Conservation (phyloP, 2,797 vertebrate species). For the Dermochelys coriacea region DNA sequence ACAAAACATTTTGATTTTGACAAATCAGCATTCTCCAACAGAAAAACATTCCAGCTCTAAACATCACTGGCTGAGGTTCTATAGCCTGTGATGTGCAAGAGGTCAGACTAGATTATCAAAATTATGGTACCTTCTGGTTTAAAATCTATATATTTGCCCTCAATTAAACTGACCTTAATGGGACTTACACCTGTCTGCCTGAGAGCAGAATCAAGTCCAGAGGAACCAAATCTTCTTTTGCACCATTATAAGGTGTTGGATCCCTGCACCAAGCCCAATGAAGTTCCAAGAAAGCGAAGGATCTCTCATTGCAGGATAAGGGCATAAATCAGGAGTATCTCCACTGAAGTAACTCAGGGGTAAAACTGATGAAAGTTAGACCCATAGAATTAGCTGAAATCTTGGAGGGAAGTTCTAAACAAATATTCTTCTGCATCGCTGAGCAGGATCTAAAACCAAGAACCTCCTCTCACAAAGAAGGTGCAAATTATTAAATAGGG, state of each 20-base stretch:
- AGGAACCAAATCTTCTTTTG: background rate
- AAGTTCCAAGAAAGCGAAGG: background rate
- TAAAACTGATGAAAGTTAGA: background rate
- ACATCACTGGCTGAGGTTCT: background rate
- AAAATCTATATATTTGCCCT: background rate
- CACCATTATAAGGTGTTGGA: background rate
- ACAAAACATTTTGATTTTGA: background rate
- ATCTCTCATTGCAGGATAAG: background rate
- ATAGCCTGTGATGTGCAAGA: background rate
- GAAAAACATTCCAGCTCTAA: background rate
- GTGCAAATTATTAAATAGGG: fast-evolving
- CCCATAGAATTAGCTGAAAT: background rate
- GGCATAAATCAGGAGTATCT: background rate
- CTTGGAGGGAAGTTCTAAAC: background rate
- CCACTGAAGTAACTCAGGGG: background rate
- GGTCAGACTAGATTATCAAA: background rate
- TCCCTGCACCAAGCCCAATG: background rate
- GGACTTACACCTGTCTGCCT: background rate
- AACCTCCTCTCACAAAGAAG: background rate
- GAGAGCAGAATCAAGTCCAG: background rate
- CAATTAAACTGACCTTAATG: background rate
- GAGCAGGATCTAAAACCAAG: background rate
- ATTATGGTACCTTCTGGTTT: background rate
- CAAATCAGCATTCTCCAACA: background rate
- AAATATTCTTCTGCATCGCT: background rate